Base-by-base conservation (phyloP, 2,113 vertebrate genomes). In the Ptilorrhoa leucosticta region DNA sequence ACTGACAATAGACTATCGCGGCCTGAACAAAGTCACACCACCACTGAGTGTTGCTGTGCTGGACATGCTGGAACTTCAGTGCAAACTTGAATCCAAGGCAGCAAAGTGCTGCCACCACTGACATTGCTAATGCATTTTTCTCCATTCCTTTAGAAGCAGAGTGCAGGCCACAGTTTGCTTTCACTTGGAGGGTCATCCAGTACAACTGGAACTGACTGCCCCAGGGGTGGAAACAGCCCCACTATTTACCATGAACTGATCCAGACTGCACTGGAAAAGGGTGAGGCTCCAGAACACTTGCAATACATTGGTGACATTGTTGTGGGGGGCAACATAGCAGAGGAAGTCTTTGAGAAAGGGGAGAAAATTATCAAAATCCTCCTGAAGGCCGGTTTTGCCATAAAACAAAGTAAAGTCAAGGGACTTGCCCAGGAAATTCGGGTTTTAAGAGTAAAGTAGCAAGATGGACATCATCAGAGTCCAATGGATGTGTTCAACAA, bases 101-200 rank as follows among this genome's bases (percentile, higher is more conserved):
- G 19, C 3, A 8, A 40, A 48, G 30, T 40, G 3, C 1, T 48
- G 53, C 23, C 23, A 48, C 18, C 11, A 82, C 0, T 22, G 30
- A 50, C 19, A 82, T 0, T 40, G 79, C 44, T 15, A 50, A 23
- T 19, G 14, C 9, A 10, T 50, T 60, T 60, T 60, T 24, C 35
- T n/a, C 31, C 24, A 35, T 35, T 58, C 20, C 79, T 28, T 13
- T 40, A 23, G 30, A 44, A 50, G 18, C 7, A 48, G 35, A 58
- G 19, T 18, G 53, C 30, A 69, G 23, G 23, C 9, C 11, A 58
- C 23, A 28, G 24, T 23, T 40, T 50, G 35, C 44, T 40, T 58
- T 50, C 30, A 42, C 37, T 15, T 70, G 45, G 45, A 70, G 31
- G 26, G 42, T 15, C 1, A 1, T 13, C 31, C 8, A 18, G 37